Percentiles rank a stretch among this genome's conserved stretches.
These are phyloP conservation scores for Arothron firmamentum DNA, from an alignment of 2,113 vertebrate species.

Conservation along the genomic window DNA sequence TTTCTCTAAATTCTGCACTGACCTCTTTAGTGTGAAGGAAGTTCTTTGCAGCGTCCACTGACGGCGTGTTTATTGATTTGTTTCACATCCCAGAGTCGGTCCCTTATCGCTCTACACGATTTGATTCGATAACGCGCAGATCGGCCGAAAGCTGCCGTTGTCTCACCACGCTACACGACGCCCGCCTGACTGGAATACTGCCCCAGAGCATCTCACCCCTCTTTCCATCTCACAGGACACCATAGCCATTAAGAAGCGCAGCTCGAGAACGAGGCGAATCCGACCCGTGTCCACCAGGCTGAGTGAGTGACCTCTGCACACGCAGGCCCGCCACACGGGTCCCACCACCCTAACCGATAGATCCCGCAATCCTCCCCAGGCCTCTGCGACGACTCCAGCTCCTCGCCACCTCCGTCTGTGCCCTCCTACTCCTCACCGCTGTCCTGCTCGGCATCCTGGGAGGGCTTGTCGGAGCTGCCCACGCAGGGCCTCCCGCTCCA, in stretches of 20 bases:
- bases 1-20: background rate
- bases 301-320: conserved; percentile 72
- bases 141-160: too few relatives aligned
- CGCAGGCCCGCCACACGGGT: background rate
- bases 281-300: conserved; percentile 84
- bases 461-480: conserved; percentile 80
- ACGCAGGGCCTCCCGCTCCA: conserved; percentile 82
- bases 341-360: background rate
- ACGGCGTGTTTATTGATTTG: too few relatives aligned
- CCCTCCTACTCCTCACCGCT: conserved; percentile 73
- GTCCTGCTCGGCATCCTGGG: conserved; percentile 78
- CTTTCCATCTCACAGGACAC: conserved; percentile 74
- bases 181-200: background rate
- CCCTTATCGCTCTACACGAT: background rate
- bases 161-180: too few relatives aligned
- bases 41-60: background rate
- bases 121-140: conserved; percentile 4
- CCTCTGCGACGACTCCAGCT: conserved; percentile 71
- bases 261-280: conserved; percentile 81
- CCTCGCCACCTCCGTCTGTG: conserved; percentile 73
- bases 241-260: conserved; percentile 85
- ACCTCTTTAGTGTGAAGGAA: background rate
- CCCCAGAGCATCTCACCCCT: conserved; percentile 5
- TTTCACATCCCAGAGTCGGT: too few relatives aligned
- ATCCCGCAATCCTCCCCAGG: conserved; percentile 36